These are phyloP conservation scores for Drosophila melanosoma DNA, from an alignment of 2,888 invertebrate genomes.

Conservation along the genomic window DNA sequence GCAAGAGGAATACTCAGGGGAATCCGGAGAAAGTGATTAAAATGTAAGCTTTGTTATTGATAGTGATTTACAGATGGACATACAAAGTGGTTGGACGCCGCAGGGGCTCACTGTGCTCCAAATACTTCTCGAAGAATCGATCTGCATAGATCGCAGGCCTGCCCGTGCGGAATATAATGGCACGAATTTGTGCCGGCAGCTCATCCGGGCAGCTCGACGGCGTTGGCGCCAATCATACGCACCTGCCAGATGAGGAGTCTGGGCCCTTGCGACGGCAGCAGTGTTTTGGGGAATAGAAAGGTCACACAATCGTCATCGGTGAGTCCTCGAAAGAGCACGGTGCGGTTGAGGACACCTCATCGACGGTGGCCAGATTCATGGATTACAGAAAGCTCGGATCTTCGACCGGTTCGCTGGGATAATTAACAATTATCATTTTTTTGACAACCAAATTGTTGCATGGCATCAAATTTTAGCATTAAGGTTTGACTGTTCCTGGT, in stretches of 20 bases:
- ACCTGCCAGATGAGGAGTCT: conserved; percentile 70
- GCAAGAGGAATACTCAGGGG: conserved; percentile 95
- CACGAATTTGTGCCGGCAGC: conserved; percentile 76
- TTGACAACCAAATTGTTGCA: conserved; percentile 42
- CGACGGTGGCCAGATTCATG: conserved; percentile 82
- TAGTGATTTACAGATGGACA: conserved; percentile 31
- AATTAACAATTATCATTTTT: conserved; percentile 47
- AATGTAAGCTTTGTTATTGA: background rate
- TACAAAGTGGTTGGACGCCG: conserved; percentile 77
- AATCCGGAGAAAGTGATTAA: background rate
- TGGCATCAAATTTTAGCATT: conserved; percentile 34
- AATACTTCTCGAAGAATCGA: conserved; percentile 54
- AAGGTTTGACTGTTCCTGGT: conserved; percentile 3
- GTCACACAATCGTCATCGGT: conserved; percentile 55
- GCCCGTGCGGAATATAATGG: conserved; percentile 77
- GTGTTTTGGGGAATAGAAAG: conserved; percentile 60
- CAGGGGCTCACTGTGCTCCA: conserved; percentile 47
- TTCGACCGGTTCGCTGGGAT: conserved; percentile 62
- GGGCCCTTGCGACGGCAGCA: conserved; percentile 9
- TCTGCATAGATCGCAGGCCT: conserved; percentile 66
- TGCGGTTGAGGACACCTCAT: conserved; percentile 80
- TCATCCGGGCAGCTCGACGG: conserved; percentile 68
- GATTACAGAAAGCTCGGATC: conserved; percentile 23
- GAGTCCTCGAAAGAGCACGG: conserved; percentile 80
- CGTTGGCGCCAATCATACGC: conserved; percentile 79